Evolutionary conservation across 2,888 invertebrate species (phyloP).

Genomic region (Timema podura): DNA sequence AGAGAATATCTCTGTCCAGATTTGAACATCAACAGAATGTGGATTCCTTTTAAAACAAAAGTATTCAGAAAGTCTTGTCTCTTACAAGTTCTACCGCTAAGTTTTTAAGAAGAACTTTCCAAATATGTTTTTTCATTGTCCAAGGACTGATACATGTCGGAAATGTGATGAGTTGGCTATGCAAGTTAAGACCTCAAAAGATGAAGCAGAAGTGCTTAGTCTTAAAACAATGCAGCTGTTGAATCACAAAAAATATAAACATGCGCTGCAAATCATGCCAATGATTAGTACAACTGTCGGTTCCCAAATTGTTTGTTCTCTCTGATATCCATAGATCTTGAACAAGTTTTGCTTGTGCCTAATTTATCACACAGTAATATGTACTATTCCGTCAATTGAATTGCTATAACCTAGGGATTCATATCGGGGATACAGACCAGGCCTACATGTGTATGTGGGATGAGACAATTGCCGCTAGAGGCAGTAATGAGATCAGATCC

Average conservation of each 20-base stretch:
- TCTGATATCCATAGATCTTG: neutral
- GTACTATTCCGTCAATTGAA: neutral
- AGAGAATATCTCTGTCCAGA: constrained; percentile 8
- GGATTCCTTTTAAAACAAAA: neutral
- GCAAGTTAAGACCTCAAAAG: constrained; percentile 1
- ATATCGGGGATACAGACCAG: neutral
- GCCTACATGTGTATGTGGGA: neutral
- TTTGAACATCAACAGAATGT: constrained; percentile 5
- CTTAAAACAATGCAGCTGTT: no score
- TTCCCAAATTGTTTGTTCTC: neutral
- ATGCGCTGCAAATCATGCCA: no score
- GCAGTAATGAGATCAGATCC: neutral
- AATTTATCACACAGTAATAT: constrained; percentile 3
- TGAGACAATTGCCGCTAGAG: neutral
- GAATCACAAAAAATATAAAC: no score
- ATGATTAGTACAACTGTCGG: neutral
- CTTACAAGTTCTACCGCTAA: constrained; percentile 3
- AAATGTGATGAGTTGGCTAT: neutral
- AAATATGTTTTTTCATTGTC: neutral
- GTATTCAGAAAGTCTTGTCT: neutral
- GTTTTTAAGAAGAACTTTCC: constrained; percentile 1
- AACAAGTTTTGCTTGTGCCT: constrained; percentile 3
- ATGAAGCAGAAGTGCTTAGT: neutral
- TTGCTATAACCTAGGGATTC: neutral
- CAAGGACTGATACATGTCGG: constrained; percentile 1